Conservation (phyloP, 2,888 invertebrate genomes). For the Anarsia innoxiella region DNA sequence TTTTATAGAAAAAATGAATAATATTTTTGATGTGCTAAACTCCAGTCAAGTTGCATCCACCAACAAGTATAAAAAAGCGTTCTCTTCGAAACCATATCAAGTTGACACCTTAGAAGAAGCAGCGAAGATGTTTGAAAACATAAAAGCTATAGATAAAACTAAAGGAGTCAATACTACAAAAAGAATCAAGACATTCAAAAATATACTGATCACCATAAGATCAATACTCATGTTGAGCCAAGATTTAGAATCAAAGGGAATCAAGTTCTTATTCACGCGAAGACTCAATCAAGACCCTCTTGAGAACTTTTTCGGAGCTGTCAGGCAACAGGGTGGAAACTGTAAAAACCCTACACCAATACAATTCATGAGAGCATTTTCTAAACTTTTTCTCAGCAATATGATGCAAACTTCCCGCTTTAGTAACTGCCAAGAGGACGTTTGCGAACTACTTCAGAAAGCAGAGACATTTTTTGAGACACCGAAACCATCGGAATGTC, state of each 20-base stretch:
- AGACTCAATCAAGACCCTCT: conserved; percentile 12
- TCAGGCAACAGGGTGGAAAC: conserved; percentile 15
- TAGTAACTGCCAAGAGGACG: conserved; percentile 14
- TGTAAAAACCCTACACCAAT: conserved; percentile 15
- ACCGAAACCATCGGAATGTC: neutral
- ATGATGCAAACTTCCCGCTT: conserved; percentile 14
- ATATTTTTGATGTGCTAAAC: conserved; percentile 8
- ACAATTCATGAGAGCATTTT: conserved; percentile 17
- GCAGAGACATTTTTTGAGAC: conserved; percentile 7
- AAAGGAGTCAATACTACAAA: neutral
- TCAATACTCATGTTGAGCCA: neutral
- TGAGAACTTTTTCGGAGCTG: conserved; percentile 7
- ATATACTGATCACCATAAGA: conserved; percentile 8
- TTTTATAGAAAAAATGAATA: conserved; percentile 6
- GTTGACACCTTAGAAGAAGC: conserved; percentile 4
- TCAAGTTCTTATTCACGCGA: neutral
- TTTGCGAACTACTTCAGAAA: conserved; percentile 12
- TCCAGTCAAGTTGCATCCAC: neutral
- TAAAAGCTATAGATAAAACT: neutral
- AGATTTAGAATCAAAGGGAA: neutral
- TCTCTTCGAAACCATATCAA: neutral
- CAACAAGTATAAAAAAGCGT: neutral
- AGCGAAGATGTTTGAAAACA: neutral
- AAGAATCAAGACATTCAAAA: conserved; percentile 2
- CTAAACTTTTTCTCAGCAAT: conserved; percentile 14